phyloP scores from a whole-genome alignment of 1,140 invertebrate species.

The Conus betulinus region DNA sequence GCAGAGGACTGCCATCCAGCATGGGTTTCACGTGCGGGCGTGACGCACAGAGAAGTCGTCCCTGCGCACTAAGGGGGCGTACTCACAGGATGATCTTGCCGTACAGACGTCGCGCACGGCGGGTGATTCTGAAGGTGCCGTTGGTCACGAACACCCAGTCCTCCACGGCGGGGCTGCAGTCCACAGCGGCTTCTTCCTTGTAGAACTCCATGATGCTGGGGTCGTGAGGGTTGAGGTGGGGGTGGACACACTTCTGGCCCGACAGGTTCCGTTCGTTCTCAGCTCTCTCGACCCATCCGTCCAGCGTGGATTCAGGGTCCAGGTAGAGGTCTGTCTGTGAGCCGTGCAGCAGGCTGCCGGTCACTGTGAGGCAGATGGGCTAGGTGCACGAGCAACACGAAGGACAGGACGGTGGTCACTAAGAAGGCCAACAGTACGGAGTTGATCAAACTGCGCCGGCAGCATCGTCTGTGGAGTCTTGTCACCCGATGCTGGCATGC shows the following conservation, averaged over 20 bases:
- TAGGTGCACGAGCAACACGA: neutral
- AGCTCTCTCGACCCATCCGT: neutral
- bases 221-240: constrained; percentile 81
- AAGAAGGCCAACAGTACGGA: neutral
- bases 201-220: constrained; percentile 84
- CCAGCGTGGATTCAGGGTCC: too few relatives aligned
- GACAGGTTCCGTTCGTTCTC: constrained; percentile 13
- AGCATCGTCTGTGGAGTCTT: too few relatives aligned
- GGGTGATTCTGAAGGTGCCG: constrained; percentile 59
- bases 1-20: constrained; percentile 52
- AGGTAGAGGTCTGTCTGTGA: too few relatives aligned
- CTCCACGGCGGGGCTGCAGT: constrained; percentile 78
- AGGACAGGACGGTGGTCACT: neutral
- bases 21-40: constrained; percentile 54
- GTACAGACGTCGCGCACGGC: constrained; percentile 47
- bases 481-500: too few relatives aligned
- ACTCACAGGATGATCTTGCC: constrained; percentile 66
- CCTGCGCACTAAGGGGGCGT: constrained; percentile 58
- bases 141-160: constrained; percentile 65
- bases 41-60: constrained; percentile 51
- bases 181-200: constrained; percentile 79
- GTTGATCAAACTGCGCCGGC: too few relatives aligned
- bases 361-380: neutral
- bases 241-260: constrained; percentile 80
- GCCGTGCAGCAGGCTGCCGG: neutral